These are phyloP conservation scores for Nyctereutes procyonoides DNA, from an alignment of 2,113 vertebrate species.

Conservation along the genomic window DNA sequence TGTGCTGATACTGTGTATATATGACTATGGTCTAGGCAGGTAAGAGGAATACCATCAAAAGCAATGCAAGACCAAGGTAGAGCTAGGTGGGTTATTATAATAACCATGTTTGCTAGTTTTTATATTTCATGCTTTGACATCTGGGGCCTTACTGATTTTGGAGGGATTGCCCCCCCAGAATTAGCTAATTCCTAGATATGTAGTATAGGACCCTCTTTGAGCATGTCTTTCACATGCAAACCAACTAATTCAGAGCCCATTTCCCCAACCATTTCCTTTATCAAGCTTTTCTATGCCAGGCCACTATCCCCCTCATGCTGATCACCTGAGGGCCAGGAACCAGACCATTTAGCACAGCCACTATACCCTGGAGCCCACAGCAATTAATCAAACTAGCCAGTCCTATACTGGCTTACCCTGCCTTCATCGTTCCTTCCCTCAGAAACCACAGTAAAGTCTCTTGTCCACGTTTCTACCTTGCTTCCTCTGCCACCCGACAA, in stretches of 20 bases:
- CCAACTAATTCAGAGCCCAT: background rate
- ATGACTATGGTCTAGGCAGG: background rate
- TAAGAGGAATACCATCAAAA: background rate
- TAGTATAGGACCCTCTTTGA: background rate
- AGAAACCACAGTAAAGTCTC: background rate
- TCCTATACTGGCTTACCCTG: background rate
- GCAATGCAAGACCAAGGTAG: background rate
- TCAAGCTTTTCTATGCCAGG: background rate
- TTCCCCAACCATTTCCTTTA: background rate
- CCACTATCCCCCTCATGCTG: accelerated
- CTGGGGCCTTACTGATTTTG: background rate
- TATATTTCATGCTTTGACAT: constrained; percentile 9
- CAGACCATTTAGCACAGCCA: background rate
- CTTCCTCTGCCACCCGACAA: background rate
- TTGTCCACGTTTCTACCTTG: background rate
- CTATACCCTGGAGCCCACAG: accelerated
- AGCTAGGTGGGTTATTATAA: background rate
- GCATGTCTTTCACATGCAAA: background rate
- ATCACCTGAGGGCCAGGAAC: background rate
- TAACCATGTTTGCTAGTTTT: background rate
- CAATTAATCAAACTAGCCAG: background rate
- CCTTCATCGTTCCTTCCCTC: background rate
- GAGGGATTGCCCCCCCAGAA: background rate
- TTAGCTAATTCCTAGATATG: background rate
- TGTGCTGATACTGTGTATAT: background rate